These are phyloP conservation scores for Pemphigus obesinymphae DNA, from an alignment of 1,140 invertebrate genomes.

Conservation along the genomic window DNA sequence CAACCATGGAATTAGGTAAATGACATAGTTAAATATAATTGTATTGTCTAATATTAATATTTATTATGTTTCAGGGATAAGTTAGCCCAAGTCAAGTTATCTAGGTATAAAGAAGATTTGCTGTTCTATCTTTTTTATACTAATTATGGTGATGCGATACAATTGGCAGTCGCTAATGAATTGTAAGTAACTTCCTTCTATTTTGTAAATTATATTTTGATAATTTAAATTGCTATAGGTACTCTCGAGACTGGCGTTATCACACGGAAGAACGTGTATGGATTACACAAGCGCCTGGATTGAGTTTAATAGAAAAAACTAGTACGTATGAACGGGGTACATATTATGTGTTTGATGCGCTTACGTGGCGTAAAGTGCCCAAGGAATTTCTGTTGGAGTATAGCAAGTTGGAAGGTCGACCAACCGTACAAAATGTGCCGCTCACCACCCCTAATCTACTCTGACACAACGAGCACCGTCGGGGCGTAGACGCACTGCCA, in stretches of 20 bases:
- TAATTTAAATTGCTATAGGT: slow-evolving; percentile 56
- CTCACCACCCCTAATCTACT: slow-evolving; percentile 34
- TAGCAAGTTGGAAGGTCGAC: slow-evolving; percentile 90
- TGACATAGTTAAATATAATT: not conserved
- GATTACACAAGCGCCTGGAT: slow-evolving; percentile 94
- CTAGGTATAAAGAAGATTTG: slow-evolving; percentile 96
- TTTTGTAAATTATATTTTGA: not conserved
- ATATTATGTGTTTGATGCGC: slow-evolving; percentile 98
- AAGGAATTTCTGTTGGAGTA: slow-evolving; percentile 97
- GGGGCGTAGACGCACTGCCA: slow-evolving; percentile 37
- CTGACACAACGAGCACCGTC: slow-evolving; percentile 40
- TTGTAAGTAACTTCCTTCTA: slow-evolving; percentile 77
- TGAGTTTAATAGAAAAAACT: slow-evolving; percentile 88
- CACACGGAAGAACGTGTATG: slow-evolving; percentile 98
- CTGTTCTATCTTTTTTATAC: slow-evolving; percentile 99
- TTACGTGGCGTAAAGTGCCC: slow-evolving; percentile 91
- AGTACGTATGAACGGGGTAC: slow-evolving; percentile 93
- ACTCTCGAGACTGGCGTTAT: slow-evolving; percentile 97
- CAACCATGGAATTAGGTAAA: slow-evolving; percentile 74
- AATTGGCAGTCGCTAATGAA: slow-evolving; percentile 92
- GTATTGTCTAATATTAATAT: not conserved
- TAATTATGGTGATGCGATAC: slow-evolving; percentile 94
- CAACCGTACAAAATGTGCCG: slow-evolving; percentile 52
- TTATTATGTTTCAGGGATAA: slow-evolving; percentile 65
- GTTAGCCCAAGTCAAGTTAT: slow-evolving; percentile 89